phyloP scores from a whole-genome alignment of 2,888 invertebrate species.

The Mesoligia furuncula region DNA sequence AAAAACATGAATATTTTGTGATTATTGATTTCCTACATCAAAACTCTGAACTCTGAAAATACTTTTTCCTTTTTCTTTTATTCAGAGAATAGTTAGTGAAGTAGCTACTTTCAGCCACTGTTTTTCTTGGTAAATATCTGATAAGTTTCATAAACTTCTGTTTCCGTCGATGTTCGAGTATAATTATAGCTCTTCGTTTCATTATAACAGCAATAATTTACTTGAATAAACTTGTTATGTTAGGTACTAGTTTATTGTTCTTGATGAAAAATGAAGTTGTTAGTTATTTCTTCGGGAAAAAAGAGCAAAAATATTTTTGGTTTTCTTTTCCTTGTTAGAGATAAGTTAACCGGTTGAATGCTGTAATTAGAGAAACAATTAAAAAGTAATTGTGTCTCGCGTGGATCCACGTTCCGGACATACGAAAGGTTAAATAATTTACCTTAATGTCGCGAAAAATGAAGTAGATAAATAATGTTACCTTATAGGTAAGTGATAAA shows the following conservation, averaged over 20 bases:
- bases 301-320: background rate
- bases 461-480: background rate
- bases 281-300: background rate
- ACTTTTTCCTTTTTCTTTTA: background rate
- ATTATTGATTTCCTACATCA: background rate
- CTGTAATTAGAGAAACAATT: no score
- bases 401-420: no score
- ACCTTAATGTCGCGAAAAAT: background rate
- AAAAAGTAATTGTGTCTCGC: no score
- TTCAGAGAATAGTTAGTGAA: background rate
- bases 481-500: no score
- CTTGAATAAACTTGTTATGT: background rate
- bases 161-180: slow-evolving; percentile 9
- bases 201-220: slow-evolving; percentile 21
- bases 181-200: slow-evolving; percentile 19
- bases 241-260: slow-evolving; percentile 36
- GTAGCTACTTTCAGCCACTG: no score
- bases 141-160: slow-evolving; percentile 33
- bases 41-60: background rate
- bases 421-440: background rate
- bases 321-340: slow-evolving; percentile 6
- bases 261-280: slow-evolving; percentile 6
- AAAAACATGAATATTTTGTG: background rate
- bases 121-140: background rate
- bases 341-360: no score